A percentile compares a stretch with the other conserved stretches of the same genome.
Evolutionary conservation across 1,140 invertebrate species (phyloP).

Genomic region (Chironomus striatipennis): DNA sequence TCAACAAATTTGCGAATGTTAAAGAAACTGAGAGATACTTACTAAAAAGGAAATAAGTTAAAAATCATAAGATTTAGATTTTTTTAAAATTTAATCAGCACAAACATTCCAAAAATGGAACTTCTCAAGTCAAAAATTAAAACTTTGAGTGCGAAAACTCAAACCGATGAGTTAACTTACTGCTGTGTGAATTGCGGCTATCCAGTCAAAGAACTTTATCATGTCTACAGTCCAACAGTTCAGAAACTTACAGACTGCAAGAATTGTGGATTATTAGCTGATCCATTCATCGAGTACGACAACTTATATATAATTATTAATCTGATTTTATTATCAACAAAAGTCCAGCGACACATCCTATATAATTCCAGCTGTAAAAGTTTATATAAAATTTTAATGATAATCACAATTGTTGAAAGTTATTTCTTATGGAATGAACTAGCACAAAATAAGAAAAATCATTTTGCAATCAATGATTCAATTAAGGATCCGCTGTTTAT

Average conservation of each 20-base stretch:
- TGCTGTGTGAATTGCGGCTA: constrained; percentile 60
- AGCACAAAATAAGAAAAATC: neutral
- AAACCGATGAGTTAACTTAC: neutral
- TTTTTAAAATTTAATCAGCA: too few species aligned
- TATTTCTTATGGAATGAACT: neutral
- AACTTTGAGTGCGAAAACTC: neutral
- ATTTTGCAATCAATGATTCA: too few species aligned
- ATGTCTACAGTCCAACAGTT: constrained; percentile 57
- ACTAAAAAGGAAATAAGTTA: too few species aligned
- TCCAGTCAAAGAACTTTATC: constrained; percentile 50
- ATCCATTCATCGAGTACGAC: constrained; percentile 87
- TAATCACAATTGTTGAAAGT: constrained; percentile 13
- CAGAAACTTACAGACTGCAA: constrained; percentile 61
- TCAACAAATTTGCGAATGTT: too few species aligned
- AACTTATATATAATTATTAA: constrained; percentile 74
- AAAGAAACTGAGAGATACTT: too few species aligned
- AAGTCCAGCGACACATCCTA: constrained; percentile 74
- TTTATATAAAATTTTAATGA: constrained; percentile 21
- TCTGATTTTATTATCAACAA: constrained; percentile 63
- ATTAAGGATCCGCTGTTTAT: constrained; percentile 16
- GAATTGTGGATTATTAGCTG: constrained; percentile 61
- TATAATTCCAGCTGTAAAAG: constrained; percentile 49
- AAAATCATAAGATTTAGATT: too few species aligned
- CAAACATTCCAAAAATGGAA: too few species aligned
- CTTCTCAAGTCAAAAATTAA: too few species aligned